phyloP scores from a whole-genome alignment of 2,797 vertebrate genomes.

The Sciurus vulgaris region DNA sequence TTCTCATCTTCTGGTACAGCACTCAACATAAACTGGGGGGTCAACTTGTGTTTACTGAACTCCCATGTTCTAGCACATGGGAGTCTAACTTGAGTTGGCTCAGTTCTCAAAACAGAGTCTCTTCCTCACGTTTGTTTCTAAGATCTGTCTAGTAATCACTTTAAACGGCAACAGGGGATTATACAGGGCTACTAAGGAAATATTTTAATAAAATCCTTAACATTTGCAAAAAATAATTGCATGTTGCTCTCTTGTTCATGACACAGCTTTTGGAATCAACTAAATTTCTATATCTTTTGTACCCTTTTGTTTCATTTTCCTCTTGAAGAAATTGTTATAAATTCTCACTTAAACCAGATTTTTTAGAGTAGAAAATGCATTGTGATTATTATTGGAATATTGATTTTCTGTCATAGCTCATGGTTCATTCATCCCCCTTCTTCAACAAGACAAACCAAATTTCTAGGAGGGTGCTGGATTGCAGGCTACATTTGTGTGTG shows the following conservation, averaged over 20 bases:
- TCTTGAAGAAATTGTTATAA: conserved; percentile 11
- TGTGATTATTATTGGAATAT: neutral
- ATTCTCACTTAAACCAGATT: conserved; percentile 29
- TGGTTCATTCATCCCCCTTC: neutral
- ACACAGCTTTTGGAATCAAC: conserved; percentile 20
- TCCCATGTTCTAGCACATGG: neutral
- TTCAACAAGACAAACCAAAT: neutral
- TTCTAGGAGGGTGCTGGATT: neutral
- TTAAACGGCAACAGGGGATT: neutral
- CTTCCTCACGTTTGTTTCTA: neutral
- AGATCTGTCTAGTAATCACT: neutral
- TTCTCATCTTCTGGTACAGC: neutral
- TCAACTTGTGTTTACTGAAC: neutral
- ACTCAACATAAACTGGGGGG: neutral
- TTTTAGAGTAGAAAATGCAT: neutral
- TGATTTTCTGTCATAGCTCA: conserved; percentile 47
- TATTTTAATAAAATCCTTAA: conserved; percentile 63
- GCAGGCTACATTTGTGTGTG: neutral
- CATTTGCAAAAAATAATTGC: neutral
- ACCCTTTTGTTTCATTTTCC: neutral
- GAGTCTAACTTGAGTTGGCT: neutral
- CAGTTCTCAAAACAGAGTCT: neutral
- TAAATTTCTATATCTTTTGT: conserved; percentile 45
- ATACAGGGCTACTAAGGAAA: conserved; percentile 30
- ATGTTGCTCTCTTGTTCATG: neutral